Conservation (phyloP, 2,797 vertebrate genomes). For the Pangasius sanitwongsei region DNA sequence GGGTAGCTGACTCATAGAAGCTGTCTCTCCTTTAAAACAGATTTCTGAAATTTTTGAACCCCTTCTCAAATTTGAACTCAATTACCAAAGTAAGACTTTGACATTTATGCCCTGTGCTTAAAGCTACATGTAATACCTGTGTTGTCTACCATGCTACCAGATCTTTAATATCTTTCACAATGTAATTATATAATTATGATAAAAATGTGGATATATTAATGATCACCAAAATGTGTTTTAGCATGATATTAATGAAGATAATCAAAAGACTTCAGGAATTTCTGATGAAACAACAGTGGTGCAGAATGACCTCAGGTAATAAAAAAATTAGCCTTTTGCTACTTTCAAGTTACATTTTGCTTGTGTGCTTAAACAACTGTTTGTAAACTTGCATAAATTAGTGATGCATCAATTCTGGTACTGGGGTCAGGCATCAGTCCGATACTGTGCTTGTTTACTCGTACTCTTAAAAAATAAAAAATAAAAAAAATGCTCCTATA, state of each 20-base stretch:
- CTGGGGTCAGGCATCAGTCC: not conserved
- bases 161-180: not conserved
- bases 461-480: not conserved
- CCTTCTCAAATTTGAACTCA: constrained; percentile 31
- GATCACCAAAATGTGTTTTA: constrained; percentile 21
- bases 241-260: constrained; percentile 28
- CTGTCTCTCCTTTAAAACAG: constrained; percentile 52
- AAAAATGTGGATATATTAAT: not conserved
- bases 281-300: constrained; percentile 9
- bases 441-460: not conserved
- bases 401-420: not conserved
- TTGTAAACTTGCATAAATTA: not conserved
- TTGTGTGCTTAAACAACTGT: not conserved
- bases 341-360: not conserved
- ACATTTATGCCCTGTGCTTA: not conserved
- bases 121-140: not conserved
- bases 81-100: constrained; percentile 58
- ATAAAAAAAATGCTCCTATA: not conserved
- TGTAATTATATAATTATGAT: not conserved
- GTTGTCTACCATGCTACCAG: not conserved
- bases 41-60: constrained; percentile 66
- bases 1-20: not conserved
- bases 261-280: not conserved
- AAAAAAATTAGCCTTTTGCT: not conserved
- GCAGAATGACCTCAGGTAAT: constrained; percentile 2